Base-by-base conservation (phyloP, 1,140 invertebrate species). In the Hylaeus anthracinus region DNA sequence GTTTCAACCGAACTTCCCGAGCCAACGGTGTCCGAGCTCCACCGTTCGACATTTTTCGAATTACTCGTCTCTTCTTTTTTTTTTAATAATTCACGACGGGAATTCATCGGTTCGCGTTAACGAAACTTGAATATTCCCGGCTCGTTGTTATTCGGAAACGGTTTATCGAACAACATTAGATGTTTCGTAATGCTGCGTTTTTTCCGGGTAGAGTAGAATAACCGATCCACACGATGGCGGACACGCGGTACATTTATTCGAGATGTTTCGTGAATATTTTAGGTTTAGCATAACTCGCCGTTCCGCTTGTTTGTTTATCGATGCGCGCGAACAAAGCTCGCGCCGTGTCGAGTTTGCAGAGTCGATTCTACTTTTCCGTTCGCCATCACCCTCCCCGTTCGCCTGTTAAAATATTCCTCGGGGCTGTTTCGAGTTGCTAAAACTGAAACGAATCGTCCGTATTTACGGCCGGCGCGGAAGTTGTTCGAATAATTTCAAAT, bases 191-290 rank as follows among this genome's bases (percentile, higher is more conserved):
- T 0, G 26, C 26, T 26, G 26, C 26, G 26, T 26, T 26, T 26
- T 26, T 26, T 26, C 26, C 26, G 26, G 26, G 26, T 26, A 26
- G 26, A 26, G 26, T 0, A 26, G 26, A 26, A 26, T 26, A 26
- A 26, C 26, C 26, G 26, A 26, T 26, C 26, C 26, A 26, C 45
- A 8, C 45, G 51, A 51, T 9, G 51, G 51, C 26, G 26, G 26
- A 26, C 26, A 67, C 51, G 4, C 3, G 61, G 55, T 76, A 51
- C 6, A 9, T 48, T 69, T 76, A 53, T 63, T 39, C 26, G 51
- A 9, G 5, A 4, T 5, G 53, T 67, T 69, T 69, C 41, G 67
- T 67, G 66, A 77, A 58, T 61, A 77, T 51, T 70, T 10, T 14
- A 15, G 41, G n/a, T 10, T 15, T 4, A 2, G 41, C 26, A 14